Base-by-base conservation (phyloP, 2,113 vertebrate species). In the Melanostigma gelatinosum region DNA sequence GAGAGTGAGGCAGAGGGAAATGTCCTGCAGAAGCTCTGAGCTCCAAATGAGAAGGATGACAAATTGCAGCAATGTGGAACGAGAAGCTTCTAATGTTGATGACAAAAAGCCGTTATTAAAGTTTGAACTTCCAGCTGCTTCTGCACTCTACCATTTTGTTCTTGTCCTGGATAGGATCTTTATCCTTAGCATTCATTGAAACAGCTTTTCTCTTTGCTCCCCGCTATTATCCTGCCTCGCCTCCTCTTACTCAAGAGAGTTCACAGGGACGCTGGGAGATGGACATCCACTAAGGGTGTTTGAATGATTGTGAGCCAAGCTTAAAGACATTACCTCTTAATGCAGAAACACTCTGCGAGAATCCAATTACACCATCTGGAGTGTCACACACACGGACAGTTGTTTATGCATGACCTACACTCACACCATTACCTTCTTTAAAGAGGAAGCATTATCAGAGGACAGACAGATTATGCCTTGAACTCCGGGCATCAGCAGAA, bases 31-130 rank as follows among this genome's bases (percentile, higher is more conserved):
- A 73, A 71, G 61, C 61, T 69, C 10, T 0, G 34, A 16, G 29
- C 54, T 75, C 73, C 69, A 74, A 79, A 75, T 76, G 62, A 79
- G 71, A 75, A 48, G 48, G 38, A 72, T 77, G 73, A 88, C 78
- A 90, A 79, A 84, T 74, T n/a, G 27, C 79, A 62, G 68, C 61
- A 66, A 84, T 78, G 72, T 78, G 69, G 74, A 85, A 50, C 12
- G 2, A 22, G 60, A 68, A 69, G 22, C 66, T 72, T 63, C 1
- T 82, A 80, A 88, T 80, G 88, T 79, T 77, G 27, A 88, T 87
- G 84, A 87, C 82, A 74, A 70, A 86, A 82, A 76, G 34, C 62
- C 67, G 69, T 69, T 80, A 87, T 88, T 88, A 82, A 84, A 90
- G 79, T 86, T 84, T 88, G 42, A 87, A 74, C 63, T 58, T 81